Conservation (phyloP, 2,113 vertebrate species). For the Eretmochelys imbricata region DNA sequence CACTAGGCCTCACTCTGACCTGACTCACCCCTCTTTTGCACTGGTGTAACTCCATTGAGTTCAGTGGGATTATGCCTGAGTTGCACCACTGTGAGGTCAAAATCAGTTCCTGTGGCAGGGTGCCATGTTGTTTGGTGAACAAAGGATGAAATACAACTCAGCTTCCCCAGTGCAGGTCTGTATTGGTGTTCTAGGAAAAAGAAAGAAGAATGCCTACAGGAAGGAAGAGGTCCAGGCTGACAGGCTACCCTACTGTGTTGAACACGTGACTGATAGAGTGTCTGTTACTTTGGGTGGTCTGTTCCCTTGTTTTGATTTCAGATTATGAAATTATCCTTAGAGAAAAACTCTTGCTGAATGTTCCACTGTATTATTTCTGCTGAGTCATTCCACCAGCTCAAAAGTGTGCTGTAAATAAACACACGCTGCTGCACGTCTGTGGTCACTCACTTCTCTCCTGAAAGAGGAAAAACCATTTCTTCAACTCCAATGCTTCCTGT, state of each 20-base stretch:
- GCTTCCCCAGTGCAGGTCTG: not conserved
- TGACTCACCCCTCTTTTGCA: not conserved
- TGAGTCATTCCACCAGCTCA: not conserved
- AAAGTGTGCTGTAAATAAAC: not conserved
- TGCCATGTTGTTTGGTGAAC: not conserved
- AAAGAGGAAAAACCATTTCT: not conserved
- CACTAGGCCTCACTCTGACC: not conserved
- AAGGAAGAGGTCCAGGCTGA: not conserved
- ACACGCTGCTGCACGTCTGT: not conserved
- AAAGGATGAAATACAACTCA: rapidly evolving
- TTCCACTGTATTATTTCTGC: not conserved
- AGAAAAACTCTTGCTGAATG: not conserved
- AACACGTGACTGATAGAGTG: not conserved
- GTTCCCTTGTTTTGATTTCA: rapidly evolving
- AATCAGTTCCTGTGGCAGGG: not conserved
- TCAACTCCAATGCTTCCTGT: not conserved
- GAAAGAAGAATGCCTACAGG: not conserved
- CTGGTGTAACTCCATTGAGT: not conserved
- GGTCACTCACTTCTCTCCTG: not conserved
- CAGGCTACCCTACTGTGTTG: rapidly evolving
- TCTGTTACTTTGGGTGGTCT: rapidly evolving
- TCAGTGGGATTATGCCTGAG: rapidly evolving
- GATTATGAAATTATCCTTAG: not conserved
- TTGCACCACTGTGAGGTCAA: rapidly evolving
- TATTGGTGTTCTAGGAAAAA: rapidly evolving